phyloP scores from a whole-genome alignment of 2,888 invertebrate genomes.

The Rhingia rostrata region DNA sequence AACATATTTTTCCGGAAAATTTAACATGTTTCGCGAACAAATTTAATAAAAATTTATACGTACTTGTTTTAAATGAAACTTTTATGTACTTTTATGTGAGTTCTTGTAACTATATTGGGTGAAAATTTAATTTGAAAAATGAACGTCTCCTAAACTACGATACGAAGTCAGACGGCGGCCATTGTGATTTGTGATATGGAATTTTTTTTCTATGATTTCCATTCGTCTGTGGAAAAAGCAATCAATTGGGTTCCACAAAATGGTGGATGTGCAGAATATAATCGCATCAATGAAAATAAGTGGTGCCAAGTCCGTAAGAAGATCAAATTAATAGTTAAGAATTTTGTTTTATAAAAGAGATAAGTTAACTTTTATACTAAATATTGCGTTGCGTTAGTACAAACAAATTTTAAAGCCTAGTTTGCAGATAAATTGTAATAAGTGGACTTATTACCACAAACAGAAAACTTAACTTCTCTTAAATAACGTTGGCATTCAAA shows the following conservation, averaged over 20 bases:
- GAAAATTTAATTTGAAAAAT: constrained; percentile 4
- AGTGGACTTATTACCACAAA: no score
- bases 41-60: constrained; percentile 59
- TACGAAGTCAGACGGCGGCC: constrained; percentile 31
- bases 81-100: not conserved
- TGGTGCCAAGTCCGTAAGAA: constrained; percentile 3
- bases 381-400: not conserved
- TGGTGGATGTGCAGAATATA: not conserved
- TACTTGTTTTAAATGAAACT: constrained; percentile 52
- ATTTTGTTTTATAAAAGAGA: not conserved
- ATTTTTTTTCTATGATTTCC: not conserved
- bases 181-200: constrained; percentile 1
- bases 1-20: constrained; percentile 11
- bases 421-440: no score
- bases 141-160: not conserved
- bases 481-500: no score
- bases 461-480: no score
- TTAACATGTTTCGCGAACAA: constrained; percentile 52
- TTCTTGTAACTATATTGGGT: not conserved
- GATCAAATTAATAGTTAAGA: not conserved
- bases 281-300: not conserved
- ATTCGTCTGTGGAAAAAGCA: constrained; percentile 8
- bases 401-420: no score
- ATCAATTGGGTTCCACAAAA: constrained; percentile 15
- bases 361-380: no score